phyloP scores from a whole-genome alignment of 1,140 invertebrate genomes.

The Bombus polaris region DNA sequence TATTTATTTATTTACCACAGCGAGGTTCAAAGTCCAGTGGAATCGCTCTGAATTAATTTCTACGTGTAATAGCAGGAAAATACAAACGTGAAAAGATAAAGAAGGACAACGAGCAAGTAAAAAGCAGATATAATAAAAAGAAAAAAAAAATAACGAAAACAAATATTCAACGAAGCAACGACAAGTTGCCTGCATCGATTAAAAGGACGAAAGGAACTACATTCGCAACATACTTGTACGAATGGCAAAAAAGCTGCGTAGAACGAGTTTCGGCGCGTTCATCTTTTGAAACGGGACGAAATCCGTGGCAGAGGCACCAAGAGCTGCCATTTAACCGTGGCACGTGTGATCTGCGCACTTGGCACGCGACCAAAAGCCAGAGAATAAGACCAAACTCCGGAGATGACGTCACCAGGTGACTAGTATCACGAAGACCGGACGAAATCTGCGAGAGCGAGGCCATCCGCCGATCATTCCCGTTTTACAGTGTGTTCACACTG shows the following conservation, averaged over 20 bases:
- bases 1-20: no score
- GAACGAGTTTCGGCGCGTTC: not conserved
- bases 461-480: not conserved
- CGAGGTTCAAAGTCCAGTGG: no score
- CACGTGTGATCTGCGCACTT: conserved; percentile 73
- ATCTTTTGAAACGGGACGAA: conserved; percentile 32
- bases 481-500: not conserved
- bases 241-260: no score
- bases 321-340: conserved; percentile 63
- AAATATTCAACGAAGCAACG: no score
- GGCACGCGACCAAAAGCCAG: conserved; percentile 70
- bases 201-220: not conserved
- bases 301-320: conserved; percentile 31
- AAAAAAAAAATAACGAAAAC: no score
- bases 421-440: conserved; percentile 13
- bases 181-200: no score
- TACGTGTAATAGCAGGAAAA: no score
- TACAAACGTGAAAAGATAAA: no score
- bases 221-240: no score
- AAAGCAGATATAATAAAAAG: no score
- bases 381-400: conserved; percentile 54
- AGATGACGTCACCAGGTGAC: conserved; percentile 52
- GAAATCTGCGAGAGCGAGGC: not conserved
- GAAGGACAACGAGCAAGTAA: no score
- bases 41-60: no score